Conservation (phyloP, 2,888 invertebrate species). For the Ennomos erosarius region DNA sequence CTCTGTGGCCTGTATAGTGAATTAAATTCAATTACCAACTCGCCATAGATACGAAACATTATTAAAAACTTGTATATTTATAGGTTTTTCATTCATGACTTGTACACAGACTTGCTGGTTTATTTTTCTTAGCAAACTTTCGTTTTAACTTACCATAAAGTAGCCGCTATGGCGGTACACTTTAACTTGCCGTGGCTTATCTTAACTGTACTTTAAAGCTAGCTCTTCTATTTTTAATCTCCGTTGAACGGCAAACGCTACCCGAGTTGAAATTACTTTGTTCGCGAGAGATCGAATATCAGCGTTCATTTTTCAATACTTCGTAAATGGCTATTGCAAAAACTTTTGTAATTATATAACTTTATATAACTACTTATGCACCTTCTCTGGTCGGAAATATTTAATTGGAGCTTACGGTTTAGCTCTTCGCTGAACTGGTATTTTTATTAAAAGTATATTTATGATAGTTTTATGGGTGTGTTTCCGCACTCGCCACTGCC, state of each 20-base stretch:
- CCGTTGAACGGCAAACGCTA: conserved; percentile 65
- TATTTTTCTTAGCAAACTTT: conserved; percentile 64
- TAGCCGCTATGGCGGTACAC: conserved; percentile 60
- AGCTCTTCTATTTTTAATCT: conserved; percentile 79
- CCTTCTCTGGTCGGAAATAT: conserved; percentile 5
- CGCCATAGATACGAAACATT: conserved; percentile 2
- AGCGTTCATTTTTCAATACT: conserved; percentile 79
- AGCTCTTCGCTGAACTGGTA: background rate
- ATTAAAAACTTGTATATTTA: conserved; percentile 13
- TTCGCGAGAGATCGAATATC: conserved; percentile 78
- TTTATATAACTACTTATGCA: conserved; percentile 45
- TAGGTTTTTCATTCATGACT: conserved; percentile 28
- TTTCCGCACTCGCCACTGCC: too few species aligned
- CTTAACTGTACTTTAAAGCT: conserved; percentile 76
- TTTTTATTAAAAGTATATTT: background rate
- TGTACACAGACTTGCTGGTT: conserved; percentile 31
- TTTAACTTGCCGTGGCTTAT: conserved; percentile 68
- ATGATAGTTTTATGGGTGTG: too few species aligned
- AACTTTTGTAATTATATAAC: conserved; percentile 68
- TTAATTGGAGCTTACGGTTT: conserved; percentile 4
- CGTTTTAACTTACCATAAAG: conserved; percentile 68
- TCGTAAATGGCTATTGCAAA: conserved; percentile 60
- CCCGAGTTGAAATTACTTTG: conserved; percentile 79
- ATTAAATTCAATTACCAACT: too few species aligned
- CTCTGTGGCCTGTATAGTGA: too few species aligned